These are phyloP conservation scores for Glaucidium brasilianum DNA, from an alignment of 2,113 vertebrate species.

Conservation along the genomic window DNA sequence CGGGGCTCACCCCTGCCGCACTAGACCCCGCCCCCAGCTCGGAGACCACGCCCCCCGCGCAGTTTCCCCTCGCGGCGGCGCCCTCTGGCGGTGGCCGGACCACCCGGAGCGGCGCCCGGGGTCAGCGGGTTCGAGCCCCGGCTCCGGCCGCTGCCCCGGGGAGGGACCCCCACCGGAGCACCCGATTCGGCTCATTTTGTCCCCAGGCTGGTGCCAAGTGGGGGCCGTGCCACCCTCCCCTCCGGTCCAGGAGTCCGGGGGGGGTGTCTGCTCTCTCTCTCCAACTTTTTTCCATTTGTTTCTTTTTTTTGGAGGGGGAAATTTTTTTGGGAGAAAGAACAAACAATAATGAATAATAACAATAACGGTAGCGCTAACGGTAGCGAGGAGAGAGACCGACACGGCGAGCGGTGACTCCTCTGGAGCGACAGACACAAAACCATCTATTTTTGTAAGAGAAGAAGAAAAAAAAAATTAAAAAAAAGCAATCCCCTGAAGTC, in stretches of 20 bases:
- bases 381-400: background rate
- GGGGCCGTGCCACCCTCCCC: background rate
- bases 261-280: background rate
- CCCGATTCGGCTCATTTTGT: background rate
- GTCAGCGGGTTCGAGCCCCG: background rate
- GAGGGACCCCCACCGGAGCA: background rate
- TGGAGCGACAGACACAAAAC: background rate
- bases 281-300: background rate
- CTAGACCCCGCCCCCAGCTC: no score
- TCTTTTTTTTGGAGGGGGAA: background rate
- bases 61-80: no score
- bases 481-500: constrained; percentile 79
- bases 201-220: background rate
- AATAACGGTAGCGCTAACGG: background rate
- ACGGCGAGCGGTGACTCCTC: constrained; percentile 8
- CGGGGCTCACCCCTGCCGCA: no score
- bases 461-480: constrained; percentile 69
- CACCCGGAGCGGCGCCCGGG: no score
- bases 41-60: no score
- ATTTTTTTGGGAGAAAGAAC: background rate
- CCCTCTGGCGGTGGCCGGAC: no score
- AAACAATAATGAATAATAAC: background rate
- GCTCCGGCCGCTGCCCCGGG: background rate
- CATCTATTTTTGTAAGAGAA: constrained; percentile 29
- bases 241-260: background rate